Evolutionary conservation across 2,113 vertebrate species (phyloP).

Genomic region (Seriola dumerili): DNA sequence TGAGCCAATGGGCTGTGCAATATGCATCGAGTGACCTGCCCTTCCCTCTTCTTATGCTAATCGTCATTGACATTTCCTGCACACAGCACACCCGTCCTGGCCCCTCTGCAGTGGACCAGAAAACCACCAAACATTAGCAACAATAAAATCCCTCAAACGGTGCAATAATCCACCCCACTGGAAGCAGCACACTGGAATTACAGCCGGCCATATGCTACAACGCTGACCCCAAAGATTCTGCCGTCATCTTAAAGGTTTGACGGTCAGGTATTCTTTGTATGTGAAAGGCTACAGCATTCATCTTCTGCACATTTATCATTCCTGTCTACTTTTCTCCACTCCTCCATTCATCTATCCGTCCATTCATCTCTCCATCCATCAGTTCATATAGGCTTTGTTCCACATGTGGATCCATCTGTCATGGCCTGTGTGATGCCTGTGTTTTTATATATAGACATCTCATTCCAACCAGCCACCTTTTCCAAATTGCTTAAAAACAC

Average conservation of each 20-base stretch:
- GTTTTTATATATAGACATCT: slow-evolving; percentile 70
- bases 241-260: slow-evolving; percentile 60
- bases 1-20: slow-evolving; percentile 73
- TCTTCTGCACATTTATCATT: slow-evolving; percentile 72
- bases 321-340: slow-evolving; percentile 69
- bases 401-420: slow-evolving; percentile 75
- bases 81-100: slow-evolving; percentile 36
- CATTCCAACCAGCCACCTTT: slow-evolving; percentile 53
- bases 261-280: slow-evolving; percentile 67
- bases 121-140: slow-evolving; percentile 64
- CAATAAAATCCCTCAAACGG: slow-evolving; percentile 58
- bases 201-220: slow-evolving; percentile 23
- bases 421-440: slow-evolving; percentile 45
- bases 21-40: slow-evolving; percentile 76
- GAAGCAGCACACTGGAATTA: slow-evolving; percentile 51
- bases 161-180: slow-evolving; percentile 48
- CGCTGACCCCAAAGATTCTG: slow-evolving; percentile 37
- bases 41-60: slow-evolving; percentile 81
- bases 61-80: slow-evolving; percentile 79
- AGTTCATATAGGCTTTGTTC: slow-evolving; percentile 72
- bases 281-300: slow-evolving; percentile 59
- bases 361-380: slow-evolving; percentile 79
- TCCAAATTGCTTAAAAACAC: slow-evolving; percentile 44
- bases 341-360: slow-evolving; percentile 75
- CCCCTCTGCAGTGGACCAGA: slow-evolving; percentile 69